A percentile compares a stretch with the other conserved stretches of the same genome.
phyloP scores from a whole-genome alignment of 2,113 vertebrate genomes.

The Pygoscelis antarcticus region DNA sequence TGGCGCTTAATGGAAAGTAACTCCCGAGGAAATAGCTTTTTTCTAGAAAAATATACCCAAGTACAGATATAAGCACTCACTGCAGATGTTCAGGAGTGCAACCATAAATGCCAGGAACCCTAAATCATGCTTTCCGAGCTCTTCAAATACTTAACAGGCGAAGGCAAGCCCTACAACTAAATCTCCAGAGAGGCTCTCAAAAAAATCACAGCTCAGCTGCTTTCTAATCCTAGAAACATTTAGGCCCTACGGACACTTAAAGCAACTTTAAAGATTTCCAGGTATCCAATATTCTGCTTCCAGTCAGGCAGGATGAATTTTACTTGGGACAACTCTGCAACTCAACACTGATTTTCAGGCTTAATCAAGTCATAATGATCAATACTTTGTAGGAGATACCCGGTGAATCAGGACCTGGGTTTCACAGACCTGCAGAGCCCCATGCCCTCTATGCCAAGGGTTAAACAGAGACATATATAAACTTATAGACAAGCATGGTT shows the following conservation, averaged over 20 bases:
- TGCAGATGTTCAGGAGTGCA: not conserved
- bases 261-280: not conserved
- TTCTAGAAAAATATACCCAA: not conserved
- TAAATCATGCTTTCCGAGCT: not conserved
- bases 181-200: not conserved
- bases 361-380: fast-evolving
- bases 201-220: not conserved
- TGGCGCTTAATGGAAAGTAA: not conserved
- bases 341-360: not conserved
- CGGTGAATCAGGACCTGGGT: not conserved
- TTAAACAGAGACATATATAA: fast-evolving
- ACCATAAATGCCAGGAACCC: not conserved
- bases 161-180: not conserved
- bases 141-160: not conserved
- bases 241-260: not conserved
- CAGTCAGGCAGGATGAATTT: not conserved
- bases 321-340: not conserved
- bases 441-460: not conserved
- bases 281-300: not conserved
- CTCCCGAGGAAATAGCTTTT: not conserved
- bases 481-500: fast-evolving
- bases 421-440: not conserved
- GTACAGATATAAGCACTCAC: fast-evolving
- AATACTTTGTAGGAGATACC: fast-evolving
- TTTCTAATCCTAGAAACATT: not conserved